A percentile compares a stretch with the other conserved stretches of the same genome.
Evolutionary conservation across 2,888 invertebrate genomes (phyloP).

Genomic region (Achlya flavicornis): DNA sequence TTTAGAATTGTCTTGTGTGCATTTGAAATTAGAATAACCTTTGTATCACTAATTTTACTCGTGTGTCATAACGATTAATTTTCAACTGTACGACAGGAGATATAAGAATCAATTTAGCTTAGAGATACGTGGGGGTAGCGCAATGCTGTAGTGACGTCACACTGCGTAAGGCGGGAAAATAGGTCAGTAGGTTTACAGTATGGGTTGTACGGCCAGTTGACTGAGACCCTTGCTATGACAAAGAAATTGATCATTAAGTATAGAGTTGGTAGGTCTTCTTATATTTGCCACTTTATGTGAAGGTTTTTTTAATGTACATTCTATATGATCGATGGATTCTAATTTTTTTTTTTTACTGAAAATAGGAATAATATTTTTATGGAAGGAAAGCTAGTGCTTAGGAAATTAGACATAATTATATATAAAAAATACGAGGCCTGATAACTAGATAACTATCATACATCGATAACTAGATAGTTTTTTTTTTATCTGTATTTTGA

Average conservation of each 20-base stretch:
- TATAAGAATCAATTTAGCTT: conserved; percentile 44
- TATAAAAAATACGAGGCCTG: too few species aligned
- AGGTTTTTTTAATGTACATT: conserved; percentile 10
- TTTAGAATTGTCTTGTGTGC: background rate
- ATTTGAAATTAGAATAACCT: conserved; percentile 8
- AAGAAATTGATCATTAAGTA: background rate
- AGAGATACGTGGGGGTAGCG: conserved; percentile 47
- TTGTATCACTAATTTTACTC: conserved; percentile 8
- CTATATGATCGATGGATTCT: conserved; percentile 7
- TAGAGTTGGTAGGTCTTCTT: background rate
- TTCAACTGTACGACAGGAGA: conserved; percentile 23
- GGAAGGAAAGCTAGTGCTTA: background rate
- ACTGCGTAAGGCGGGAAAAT: conserved; percentile 64
- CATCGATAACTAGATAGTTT: too few species aligned
- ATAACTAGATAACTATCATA: too few species aligned
- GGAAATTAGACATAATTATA: too few species aligned
- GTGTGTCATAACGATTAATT: conserved; percentile 16
- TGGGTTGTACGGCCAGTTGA: conserved; percentile 32
- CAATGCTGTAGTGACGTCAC: conserved; percentile 71
- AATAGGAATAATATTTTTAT: background rate
- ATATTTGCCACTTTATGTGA: background rate
- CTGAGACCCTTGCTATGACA: conserved; percentile 30
- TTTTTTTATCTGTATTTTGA: too few species aligned
- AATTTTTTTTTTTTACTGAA: background rate
- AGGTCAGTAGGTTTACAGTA: conserved; percentile 62